Percentiles rank a stretch among this genome's conserved stretches.
Evolutionary conservation across 1,140 invertebrate genomes (phyloP).

Genomic region (Platyura marginata): DNA sequence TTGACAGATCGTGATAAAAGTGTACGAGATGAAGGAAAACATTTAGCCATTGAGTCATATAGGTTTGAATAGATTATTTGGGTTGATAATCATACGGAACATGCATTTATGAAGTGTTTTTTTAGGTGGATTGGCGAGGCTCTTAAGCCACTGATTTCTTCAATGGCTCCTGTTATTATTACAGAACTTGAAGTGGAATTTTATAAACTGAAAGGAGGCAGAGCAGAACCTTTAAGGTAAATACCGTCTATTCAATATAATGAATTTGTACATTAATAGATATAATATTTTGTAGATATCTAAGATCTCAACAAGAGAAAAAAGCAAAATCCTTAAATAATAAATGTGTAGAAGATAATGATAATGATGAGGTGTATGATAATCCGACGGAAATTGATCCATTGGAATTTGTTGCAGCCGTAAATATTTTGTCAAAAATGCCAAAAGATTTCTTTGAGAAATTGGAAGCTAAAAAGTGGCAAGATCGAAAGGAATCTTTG

Average conservation of each 20-base stretch:
- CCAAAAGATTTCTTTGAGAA: conserved; percentile 95
- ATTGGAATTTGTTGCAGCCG: conserved; percentile 76
- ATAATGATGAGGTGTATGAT: conserved; percentile 32
- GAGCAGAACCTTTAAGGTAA: conserved; percentile 48
- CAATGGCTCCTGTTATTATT: conserved; percentile 75
- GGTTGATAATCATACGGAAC: too few species aligned
- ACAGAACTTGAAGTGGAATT: conserved; percentile 82
- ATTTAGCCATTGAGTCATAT: conserved; percentile 78
- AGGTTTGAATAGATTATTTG: conserved; percentile 31
- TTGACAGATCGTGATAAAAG: conserved; percentile 83
- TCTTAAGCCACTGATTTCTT: conserved; percentile 68
- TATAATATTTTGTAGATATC: too few species aligned
- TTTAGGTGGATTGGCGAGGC: conserved; percentile 69
- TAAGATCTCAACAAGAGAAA: conserved; percentile 77
- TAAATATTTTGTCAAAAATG: conserved; percentile 81
- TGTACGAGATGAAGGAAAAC: conserved; percentile 82
- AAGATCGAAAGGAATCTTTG: conserved; percentile 82
- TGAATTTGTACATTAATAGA: too few species aligned
- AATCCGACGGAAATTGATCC: conserved; percentile 64
- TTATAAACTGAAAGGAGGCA: conserved; percentile 46
- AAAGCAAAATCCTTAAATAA: conserved; percentile 37
- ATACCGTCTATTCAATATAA: too few species aligned
- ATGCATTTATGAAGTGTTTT: too few species aligned
- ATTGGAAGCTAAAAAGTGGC: conserved; percentile 94
- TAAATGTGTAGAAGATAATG: conserved; percentile 25